These are phyloP conservation scores for Zoanthus sociatus DNA, from an alignment of 92 coral and sea anemone species.

Conservation along the genomic window DNA sequence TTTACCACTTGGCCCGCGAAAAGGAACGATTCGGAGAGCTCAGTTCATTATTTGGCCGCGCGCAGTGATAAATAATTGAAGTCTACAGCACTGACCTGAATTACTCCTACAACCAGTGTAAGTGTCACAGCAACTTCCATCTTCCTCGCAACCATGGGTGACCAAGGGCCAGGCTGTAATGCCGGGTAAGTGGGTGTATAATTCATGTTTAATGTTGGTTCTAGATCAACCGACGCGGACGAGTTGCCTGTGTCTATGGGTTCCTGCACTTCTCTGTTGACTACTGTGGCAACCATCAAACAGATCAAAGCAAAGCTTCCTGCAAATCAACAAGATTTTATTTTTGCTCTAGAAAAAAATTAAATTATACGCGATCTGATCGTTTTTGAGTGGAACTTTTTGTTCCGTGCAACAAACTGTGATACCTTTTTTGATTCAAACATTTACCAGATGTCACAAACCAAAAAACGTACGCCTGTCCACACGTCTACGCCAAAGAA, in stretches of 20 bases:
- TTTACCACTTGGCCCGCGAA: too few species aligned
- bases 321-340: not conserved
- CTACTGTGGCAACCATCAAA: slow-evolving; percentile 80
- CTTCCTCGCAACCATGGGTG: slow-evolving; percentile 72
- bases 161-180: slow-evolving; percentile 57
- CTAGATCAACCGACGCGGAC: slow-evolving; percentile 1
- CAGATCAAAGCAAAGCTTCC: slow-evolving; percentile 90
- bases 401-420: too few species aligned
- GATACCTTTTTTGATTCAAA: too few species aligned
- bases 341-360: too few species aligned
- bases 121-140: slow-evolving; percentile 83
- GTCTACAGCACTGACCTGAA: slow-evolving; percentile 73
- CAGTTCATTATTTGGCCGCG: too few species aligned
- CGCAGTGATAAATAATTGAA: not conserved
- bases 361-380: too few species aligned
- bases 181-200: slow-evolving; percentile 26
- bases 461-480: too few species aligned
- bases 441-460: too few species aligned
- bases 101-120: slow-evolving; percentile 88
- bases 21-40: too few species aligned
- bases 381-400: too few species aligned
- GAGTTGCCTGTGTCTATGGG: slow-evolving; percentile 32
- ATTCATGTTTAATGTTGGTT: not conserved
- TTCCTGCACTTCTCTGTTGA: slow-evolving; percentile 74
- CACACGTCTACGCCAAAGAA: too few species aligned